Base-by-base conservation (phyloP, 2,888 invertebrate species). In the Ecliptopera silaceata region DNA sequence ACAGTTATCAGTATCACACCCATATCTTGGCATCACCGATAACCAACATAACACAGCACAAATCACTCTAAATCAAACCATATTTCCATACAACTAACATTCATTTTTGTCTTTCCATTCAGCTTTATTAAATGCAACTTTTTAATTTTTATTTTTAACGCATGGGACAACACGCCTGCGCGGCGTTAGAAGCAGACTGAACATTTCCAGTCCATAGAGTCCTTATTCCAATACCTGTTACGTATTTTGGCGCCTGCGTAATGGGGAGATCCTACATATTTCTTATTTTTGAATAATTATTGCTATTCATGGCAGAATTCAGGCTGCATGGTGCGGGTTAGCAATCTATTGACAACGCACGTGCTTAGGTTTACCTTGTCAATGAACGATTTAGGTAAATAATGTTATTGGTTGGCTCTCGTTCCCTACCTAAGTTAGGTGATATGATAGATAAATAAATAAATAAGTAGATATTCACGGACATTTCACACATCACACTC, bases 1-100 rank as follows among this genome's bases (percentile, higher is more conserved):
- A 79, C 80, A 81, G 80, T 80, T 84, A 81, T 74, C 86, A 85
- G 86, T 87, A 82, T 85, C 86, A 85, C 86, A 83, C 76, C 80
- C 81, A 84, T 81, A 83, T 75, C 77, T 86, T 79, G 81, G 79
- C 88, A 88, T 86, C 77, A 80, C 80, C 70, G 77, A 78, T 81
- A 85, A 82, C 82, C 82, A 84, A 86, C 85, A 39, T 32, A 39
- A 44, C 57, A 59, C 46, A 20, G 32, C 38, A 54, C 43, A 22
- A 29, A 46, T 49, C 53, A 52, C 51, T 20, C 10, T 1, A 42
- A 50, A 53, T 51, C 4, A 54, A 43, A 55, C 44, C 59, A 47
- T 57, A 50, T 46, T 52, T 51, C 50, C 22, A 12, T 6, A 32
- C 8, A 6, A 10, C 15, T 54, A 49, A 36, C 53, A 49, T 59